Evolutionary conservation across 2,797 vertebrate genomes (phyloP).

Genomic region (Lindbergichthys nudifrons): DNA sequence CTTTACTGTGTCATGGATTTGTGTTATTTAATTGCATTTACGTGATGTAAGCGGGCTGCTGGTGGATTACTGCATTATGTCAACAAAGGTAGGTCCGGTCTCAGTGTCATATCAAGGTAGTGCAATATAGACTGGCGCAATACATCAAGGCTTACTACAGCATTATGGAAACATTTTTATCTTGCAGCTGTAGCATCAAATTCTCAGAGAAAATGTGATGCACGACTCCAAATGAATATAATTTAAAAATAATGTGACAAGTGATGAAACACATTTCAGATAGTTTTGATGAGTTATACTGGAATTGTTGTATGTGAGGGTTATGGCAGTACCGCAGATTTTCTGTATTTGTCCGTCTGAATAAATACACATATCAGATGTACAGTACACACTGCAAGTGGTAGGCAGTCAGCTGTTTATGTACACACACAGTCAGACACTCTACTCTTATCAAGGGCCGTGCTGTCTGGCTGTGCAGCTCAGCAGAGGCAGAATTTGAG

Average conservation of each 20-base stretch:
- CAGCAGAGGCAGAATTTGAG: constrained; percentile 62
- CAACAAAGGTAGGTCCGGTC: constrained; percentile 21
- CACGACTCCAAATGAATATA: not conserved
- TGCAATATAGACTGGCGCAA: constrained; percentile 11
- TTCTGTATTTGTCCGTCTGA: constrained; percentile 7
- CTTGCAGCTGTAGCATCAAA: not conserved
- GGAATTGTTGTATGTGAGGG: not conserved
- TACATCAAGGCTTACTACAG: constrained; percentile 27
- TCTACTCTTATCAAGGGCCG: constrained; percentile 10
- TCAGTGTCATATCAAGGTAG: constrained; percentile 23
- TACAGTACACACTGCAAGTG: constrained; percentile 17
- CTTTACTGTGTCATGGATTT: constrained; percentile 2
- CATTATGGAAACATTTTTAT: constrained; percentile 17
- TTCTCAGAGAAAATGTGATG: not conserved
- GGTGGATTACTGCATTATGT: constrained; percentile 41
- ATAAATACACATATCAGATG: constrained; percentile 12
- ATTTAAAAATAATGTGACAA: constrained; percentile 13
- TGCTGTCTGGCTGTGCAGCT: constrained; percentile 55
- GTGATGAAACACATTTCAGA: not conserved
- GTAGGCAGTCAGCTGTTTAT: constrained; percentile 45
- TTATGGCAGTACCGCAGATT: not conserved
- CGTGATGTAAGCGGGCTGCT: constrained; percentile 1
- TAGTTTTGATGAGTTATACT: not conserved
- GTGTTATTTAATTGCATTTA: not conserved
- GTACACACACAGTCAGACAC: constrained; percentile 20